These are phyloP conservation scores for Macrosoma leucophasiata DNA, from an alignment of 2,888 invertebrate species.

Conservation along the genomic window DNA sequence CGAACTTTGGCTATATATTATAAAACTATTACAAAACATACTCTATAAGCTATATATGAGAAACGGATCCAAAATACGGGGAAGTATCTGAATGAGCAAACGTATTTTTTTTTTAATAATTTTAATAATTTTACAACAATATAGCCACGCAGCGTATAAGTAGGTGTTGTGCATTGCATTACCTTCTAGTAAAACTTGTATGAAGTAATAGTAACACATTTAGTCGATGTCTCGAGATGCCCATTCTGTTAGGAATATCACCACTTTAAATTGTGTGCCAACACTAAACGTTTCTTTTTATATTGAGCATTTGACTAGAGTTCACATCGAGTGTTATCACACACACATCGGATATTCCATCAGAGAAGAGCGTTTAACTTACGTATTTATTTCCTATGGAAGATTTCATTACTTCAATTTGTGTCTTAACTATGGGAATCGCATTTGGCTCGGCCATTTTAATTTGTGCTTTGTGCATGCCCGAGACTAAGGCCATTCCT, in stretches of 20 bases:
- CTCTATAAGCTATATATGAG: conserved; percentile 58
- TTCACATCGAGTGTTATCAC: conserved; percentile 32
- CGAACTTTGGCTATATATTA: conserved; percentile 43
- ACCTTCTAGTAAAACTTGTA: conserved; percentile 41
- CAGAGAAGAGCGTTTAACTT: conserved; percentile 44
- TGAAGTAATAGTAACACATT: conserved; percentile 69
- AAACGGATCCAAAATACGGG: conserved; percentile 64
- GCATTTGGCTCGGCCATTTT: conserved; percentile 49
- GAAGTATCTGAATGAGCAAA: conserved; percentile 71
- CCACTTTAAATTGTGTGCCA: conserved; percentile 37
- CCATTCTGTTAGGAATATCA: conserved; percentile 49
- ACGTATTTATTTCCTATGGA: conserved; percentile 70
- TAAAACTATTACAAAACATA: conserved; percentile 51
- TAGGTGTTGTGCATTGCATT: conserved; percentile 45
- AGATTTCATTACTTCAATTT: conserved; percentile 63
- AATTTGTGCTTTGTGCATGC: conserved; percentile 53
- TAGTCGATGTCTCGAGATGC: conserved; percentile 69
- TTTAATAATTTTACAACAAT: conserved; percentile 55
- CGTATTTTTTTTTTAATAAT: conserved; percentile 39
- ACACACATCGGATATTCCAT: conserved; percentile 21
- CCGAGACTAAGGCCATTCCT: conserved; percentile 50
- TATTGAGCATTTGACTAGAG: conserved; percentile 63
- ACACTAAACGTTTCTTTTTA: conserved; percentile 41
- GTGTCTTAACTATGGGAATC: conserved; percentile 64
- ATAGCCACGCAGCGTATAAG: conserved; percentile 48